Percentiles rank a stretch among this genome's conserved stretches.
These are phyloP conservation scores for Octodonta nipae DNA, from an alignment of 2,888 invertebrate species.

Conservation along the genomic window DNA sequence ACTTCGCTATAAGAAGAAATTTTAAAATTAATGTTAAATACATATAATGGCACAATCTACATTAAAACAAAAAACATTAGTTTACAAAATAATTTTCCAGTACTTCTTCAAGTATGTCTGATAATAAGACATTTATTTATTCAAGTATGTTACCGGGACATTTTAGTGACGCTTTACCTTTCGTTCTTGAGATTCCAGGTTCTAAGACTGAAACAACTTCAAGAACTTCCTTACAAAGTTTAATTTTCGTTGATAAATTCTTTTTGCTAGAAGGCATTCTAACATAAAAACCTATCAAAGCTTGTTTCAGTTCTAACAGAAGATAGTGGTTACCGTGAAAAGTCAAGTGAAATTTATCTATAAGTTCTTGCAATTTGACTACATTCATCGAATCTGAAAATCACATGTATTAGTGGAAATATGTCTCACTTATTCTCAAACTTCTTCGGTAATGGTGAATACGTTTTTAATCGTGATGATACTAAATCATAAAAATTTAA, in stretches of 20 bases:
- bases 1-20: too few species aligned
- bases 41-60: too few species aligned
- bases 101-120: too few species aligned
- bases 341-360: conserved; percentile 40
- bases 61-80: too few species aligned
- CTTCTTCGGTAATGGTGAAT: too few species aligned
- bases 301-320: conserved; percentile 55
- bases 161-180: conserved; percentile 42
- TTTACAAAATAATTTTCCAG: too few species aligned
- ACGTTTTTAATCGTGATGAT: too few species aligned
- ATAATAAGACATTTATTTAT: too few species aligned
- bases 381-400: conserved; percentile 38
- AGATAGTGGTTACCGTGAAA: conserved; percentile 56
- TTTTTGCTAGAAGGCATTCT: conserved; percentile 20
- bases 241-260: conserved; percentile 48
- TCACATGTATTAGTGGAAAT: conserved; percentile 7
- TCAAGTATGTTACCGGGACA: neutral
- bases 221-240: conserved; percentile 52
- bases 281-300: conserved; percentile 43
- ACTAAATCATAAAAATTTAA: too few species aligned
- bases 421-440: neutral
- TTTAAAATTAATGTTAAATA: too few species aligned
- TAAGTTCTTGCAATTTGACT: conserved; percentile 32
- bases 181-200: conserved; percentile 56
- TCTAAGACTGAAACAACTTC: conserved; percentile 51